Evolutionary conservation across 2,797 vertebrate genomes (phyloP).

Genomic region (Hippopotamyrus pictus): DNA sequence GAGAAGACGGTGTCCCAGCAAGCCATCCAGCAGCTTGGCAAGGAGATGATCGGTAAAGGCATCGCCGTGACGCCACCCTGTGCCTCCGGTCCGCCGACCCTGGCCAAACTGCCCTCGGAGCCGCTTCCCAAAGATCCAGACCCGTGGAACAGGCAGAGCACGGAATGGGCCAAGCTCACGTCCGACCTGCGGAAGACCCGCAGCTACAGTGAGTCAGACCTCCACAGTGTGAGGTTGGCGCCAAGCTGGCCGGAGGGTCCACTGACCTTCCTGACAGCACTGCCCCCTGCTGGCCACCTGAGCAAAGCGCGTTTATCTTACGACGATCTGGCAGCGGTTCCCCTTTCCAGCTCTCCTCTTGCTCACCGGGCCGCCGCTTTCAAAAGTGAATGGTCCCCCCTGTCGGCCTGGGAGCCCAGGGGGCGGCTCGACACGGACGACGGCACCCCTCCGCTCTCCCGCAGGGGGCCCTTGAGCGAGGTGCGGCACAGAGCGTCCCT

Average conservation of each 20-base stretch:
- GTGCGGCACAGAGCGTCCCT: constrained; percentile 68
- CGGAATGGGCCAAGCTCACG: constrained; percentile 55
- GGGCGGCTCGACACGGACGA: constrained; percentile 43
- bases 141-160: constrained; percentile 65
- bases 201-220: constrained; percentile 82
- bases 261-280: constrained; percentile 53
- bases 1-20: constrained; percentile 85
- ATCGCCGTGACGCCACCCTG: constrained; percentile 45
- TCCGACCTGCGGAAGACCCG: constrained; percentile 60
- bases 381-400: constrained; percentile 41
- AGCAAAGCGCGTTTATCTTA: constrained; percentile 54
- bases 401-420: constrained; percentile 52
- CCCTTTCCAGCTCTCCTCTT: constrained; percentile 20
- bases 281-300: constrained; percentile 39
- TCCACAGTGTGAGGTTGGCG: constrained; percentile 60
- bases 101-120: constrained; percentile 22
- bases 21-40: constrained; percentile 68
- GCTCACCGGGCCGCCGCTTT: constrained; percentile 32
- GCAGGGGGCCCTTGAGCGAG: constrained; percentile 50
- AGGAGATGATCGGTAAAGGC: constrained; percentile 71
- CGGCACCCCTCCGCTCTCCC: constrained; percentile 42
- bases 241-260: constrained; percentile 50
- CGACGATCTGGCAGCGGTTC: constrained; percentile 44
- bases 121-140: constrained; percentile 58
- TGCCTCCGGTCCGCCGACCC: constrained; percentile 32